Evolutionary conservation across 2,113 vertebrate species (phyloP), one percentile per base, ranked within the genome.

Genomic region (Brachyhypopomus occidentalis): DNA sequence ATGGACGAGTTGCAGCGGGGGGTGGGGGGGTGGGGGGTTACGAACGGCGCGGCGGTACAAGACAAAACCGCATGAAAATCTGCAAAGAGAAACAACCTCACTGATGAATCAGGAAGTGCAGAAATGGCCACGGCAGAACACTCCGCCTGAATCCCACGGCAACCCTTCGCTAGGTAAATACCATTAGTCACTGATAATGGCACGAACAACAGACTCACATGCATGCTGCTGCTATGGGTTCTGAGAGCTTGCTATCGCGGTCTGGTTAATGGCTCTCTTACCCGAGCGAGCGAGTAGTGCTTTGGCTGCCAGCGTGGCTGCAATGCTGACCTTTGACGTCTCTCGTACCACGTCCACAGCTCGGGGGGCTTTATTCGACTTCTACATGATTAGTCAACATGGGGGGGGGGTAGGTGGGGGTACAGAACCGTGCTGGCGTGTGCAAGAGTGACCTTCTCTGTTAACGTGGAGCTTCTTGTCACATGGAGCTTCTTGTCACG

Each of bases 391-490:
- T 81, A 84, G 81, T 66, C 84, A 84, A 82, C 30, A 25, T 6
- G 30, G 30, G 30, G 30, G 30, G 30, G 30, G 30, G 30, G 30
- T 79, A 83, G 77, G 83, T 83, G 72, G 59, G 86, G n/a, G n/a
- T n/a, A n/a, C n/a, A n/a, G n/a, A n/a, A 81, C 52, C 73, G 48
- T 25, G 38, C 55, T 70, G 77, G 38, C 55, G 76, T 63, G 60
- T 73, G 59, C 20, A 60, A 27, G 82, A 71, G 27, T 84, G 82
- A 86, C 82, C 87, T 85, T 86, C 84, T 70, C 60, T 78, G 78
- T 64, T 67, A 84, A 84, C 81, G 73, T 77, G 60, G 20, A 77
- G 78, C 60, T 60, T 55, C 55, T 75, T 34, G 5, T 20, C 52
- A 9, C 20, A 30, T n/a, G 58, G 8, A 72, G 11, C 34, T 38